Percentiles rank a stretch among this genome's conserved stretches.
These are phyloP conservation scores for Drosophila auraria DNA, from an alignment of 1,140 invertebrate species.

Conservation along the genomic window DNA sequence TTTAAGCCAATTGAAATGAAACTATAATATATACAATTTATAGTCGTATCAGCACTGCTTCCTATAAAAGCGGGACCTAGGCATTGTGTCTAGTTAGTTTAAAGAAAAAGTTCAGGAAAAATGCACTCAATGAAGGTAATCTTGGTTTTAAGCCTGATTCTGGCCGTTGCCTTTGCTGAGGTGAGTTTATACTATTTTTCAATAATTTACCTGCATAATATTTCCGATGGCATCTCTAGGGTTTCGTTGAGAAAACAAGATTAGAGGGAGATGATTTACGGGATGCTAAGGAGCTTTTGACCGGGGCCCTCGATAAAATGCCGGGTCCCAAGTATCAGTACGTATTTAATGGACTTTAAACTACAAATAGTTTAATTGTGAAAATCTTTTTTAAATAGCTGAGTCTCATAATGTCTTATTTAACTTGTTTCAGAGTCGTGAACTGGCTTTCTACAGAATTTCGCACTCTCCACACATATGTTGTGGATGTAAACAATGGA, in stretches of 20 bases:
- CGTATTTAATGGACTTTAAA: background rate
- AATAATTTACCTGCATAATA: background rate
- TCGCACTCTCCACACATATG: background rate
- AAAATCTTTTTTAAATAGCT: no score
- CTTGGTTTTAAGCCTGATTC: slow-evolving; percentile 24
- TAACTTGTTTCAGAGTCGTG: background rate
- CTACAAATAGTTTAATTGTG: background rate
- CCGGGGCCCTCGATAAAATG: background rate
- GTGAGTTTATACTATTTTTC: slow-evolving; percentile 1
- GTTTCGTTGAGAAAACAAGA: no score
- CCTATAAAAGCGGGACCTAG: slow-evolving; percentile 31
- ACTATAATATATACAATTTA: background rate
- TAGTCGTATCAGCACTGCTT: background rate
- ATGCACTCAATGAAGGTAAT: slow-evolving; percentile 39
- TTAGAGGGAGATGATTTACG: background rate
- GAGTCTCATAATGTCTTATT: no score
- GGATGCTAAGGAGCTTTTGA: background rate
- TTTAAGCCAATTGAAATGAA: background rate
- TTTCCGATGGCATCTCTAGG: background rate
- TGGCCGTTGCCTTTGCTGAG: background rate
- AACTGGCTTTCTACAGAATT: background rate
- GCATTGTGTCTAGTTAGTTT: slow-evolving; percentile 10
- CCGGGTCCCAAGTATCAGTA: background rate
- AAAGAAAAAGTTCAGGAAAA: background rate
- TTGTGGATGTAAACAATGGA: background rate